phyloP scores from a whole-genome alignment of 2,797 vertebrate species.

The Smutsia temminckii region DNA sequence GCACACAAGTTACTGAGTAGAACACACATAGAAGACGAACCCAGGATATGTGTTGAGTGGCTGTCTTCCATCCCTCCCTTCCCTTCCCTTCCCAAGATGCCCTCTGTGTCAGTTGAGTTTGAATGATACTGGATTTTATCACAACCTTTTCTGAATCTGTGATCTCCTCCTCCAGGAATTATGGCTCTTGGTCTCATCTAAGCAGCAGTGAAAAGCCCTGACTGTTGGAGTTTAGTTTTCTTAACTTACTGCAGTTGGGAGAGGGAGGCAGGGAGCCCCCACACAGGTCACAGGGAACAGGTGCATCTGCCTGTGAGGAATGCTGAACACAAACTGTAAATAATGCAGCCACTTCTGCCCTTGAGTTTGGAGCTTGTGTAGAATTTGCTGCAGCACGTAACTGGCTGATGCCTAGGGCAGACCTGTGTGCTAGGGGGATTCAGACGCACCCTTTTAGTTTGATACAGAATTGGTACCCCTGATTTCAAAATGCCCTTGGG shows the following conservation, averaged over 20 bases:
- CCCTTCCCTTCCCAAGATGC: not conserved
- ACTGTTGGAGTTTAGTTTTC: not conserved
- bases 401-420: not conserved
- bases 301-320: not conserved
- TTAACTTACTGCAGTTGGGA: not conserved
- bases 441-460: not conserved
- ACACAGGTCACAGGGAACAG: not conserved
- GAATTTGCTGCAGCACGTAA: not conserved
- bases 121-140: not conserved
- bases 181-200: not conserved
- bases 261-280: not conserved
- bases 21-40: not conserved
- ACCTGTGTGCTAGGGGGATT: not conserved
- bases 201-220: not conserved
- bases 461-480: not conserved
- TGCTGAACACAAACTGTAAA: constrained; percentile 19
- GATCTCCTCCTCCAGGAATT: not conserved
- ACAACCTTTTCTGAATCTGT: not conserved
- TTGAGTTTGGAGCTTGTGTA: not conserved
- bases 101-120: not conserved
- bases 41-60: too few species aligned
- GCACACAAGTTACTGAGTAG: not conserved
- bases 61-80: not conserved
- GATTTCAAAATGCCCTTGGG: not conserved
- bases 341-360: constrained; percentile 23